Percentiles rank a stretch among this genome's conserved stretches.
Evolutionary conservation across 2,113 vertebrate genomes (phyloP).

Genomic region (Suricata suricatta): DNA sequence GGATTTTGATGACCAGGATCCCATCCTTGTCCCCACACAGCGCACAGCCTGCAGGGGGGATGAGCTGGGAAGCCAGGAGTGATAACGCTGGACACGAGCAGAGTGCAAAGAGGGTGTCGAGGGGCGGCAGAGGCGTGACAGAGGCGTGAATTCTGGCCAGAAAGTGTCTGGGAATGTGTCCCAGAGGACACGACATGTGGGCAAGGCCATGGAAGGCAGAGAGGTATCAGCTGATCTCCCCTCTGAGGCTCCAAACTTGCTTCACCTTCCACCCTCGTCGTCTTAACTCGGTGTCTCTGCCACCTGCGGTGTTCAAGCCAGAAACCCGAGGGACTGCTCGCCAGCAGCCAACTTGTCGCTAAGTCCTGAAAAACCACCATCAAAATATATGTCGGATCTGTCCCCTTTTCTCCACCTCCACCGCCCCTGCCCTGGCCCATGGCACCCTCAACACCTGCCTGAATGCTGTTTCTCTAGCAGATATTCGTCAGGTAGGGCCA

Average conservation of each 20-base stretch:
- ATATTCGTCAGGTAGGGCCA: fast-evolving
- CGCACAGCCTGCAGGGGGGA: neutral
- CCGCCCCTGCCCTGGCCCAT: neutral
- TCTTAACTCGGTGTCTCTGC: neutral
- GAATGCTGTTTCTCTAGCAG: neutral
- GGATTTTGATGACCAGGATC: too few relatives aligned
- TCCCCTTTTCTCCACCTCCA: too few relatives aligned
- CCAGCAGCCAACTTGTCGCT: neutral
- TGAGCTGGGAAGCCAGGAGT: neutral
- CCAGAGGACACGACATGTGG: neutral
- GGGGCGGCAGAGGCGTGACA: fast-evolving
- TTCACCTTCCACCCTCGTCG: neutral
- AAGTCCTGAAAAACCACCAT: neutral
- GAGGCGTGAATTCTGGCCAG: neutral
- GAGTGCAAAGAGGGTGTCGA: fast-evolving
- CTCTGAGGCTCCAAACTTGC: neutral
- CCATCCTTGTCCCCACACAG: neutral
- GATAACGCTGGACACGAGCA: neutral
- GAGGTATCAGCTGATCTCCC: neutral
- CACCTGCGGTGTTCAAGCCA: neutral
- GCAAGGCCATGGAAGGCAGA: neutral
- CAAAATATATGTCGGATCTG: neutral
- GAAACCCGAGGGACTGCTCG: neutral
- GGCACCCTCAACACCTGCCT: neutral
- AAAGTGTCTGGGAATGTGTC: neutral